Base-by-base conservation (phyloP, 2,113 vertebrate genomes). In the Lampris megalopsis region DNA sequence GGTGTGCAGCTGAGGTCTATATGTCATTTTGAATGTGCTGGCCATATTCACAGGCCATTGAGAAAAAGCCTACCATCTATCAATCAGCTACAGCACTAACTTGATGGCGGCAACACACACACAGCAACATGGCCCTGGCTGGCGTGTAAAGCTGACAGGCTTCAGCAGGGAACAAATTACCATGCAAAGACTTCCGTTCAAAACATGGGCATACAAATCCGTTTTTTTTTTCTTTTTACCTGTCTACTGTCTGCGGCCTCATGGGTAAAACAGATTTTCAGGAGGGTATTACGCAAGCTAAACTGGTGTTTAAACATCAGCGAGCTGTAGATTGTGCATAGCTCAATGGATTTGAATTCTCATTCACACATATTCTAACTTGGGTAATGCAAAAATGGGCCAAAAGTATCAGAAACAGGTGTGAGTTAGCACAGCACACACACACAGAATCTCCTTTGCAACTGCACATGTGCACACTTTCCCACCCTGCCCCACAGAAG, bases 231-330 rank as follows among this genome's bases (percentile, higher is more conserved):
- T 66, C 47, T 61, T 62, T 54, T 50, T 62, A 37, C 38, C 53
- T 1, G 5, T 45, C 47, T 50, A 71, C 71, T 38, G 65, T 78
- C 71, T 79, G 42, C 52, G 79, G 83, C 68, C 73, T 68, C 64
- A 38, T n/a, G 63, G 57, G 71, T 49, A 50, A 80, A 89, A 75
- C 24, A 6, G 60, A 86, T 85, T 86, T 83, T 78, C 58, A 9
- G 4, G 35, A 40, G 73, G 57, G 43, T 24, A 73, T 83, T 73
- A 58, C 52, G 52, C 35, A 61, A 61, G 36, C 59, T 72, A 60
- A 82, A 24, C 24, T 24, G 24, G 24, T 24, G 24, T 24, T 53
- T 63, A 71, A 85, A 56, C 47, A 67, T 53, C 8, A 61, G 64
- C 67, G 54, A 64, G 54, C 40, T 69, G 5, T 5, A 54, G n/a